phyloP scores from a whole-genome alignment of 1,140 invertebrate genomes.

The Macrocentrus cingulum region DNA sequence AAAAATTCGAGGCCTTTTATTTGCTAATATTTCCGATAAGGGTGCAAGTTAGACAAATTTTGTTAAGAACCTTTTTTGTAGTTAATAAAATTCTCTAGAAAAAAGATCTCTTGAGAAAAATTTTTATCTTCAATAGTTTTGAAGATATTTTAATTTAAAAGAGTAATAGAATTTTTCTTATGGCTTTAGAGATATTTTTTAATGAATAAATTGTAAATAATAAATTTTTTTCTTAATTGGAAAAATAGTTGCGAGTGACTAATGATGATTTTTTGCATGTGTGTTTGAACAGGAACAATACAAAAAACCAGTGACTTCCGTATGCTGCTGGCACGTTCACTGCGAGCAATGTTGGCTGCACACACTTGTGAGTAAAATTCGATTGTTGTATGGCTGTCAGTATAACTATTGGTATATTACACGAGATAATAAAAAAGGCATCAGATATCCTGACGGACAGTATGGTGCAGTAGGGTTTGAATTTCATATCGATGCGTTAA shows the following conservation, averaged over 20 bases:
- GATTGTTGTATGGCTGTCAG: conserved; percentile 8
- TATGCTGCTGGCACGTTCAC: conserved; percentile 95
- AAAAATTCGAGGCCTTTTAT: no score
- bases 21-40: conserved; percentile 9
- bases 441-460: neutral
- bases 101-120: no score
- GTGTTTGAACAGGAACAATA: conserved; percentile 66
- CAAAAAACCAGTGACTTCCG: conserved; percentile 87
- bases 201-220: no score
- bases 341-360: conserved; percentile 93
- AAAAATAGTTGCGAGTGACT: no score
- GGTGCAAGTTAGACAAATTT: no score
- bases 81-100: no score
- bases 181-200: no score
- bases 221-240: no score
- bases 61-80: no score
- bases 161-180: no score
- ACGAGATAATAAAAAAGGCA: conserved; percentile 9
- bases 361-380: conserved; percentile 67
- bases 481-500: conserved; percentile 3
- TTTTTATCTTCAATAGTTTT: no score
- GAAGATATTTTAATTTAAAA: no score
- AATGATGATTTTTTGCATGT: conserved; percentile 21
- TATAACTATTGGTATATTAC: neutral
- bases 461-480: neutral